phyloP scores from a whole-genome alignment of 2,113 vertebrate species.

The Sphaerodactylus townsendi region DNA sequence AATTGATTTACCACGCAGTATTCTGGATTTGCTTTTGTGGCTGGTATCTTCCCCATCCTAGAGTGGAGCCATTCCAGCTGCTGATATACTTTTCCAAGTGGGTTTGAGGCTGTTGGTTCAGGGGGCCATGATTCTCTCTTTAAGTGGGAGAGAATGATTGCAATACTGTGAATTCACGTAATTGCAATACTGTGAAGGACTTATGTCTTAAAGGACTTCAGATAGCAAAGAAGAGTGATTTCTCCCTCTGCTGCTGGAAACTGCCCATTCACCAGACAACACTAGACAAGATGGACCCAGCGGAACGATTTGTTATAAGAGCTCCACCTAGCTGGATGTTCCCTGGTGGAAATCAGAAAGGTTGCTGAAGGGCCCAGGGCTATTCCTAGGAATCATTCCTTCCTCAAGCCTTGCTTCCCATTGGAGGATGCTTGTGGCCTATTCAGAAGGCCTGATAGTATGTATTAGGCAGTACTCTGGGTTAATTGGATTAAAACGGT shows the following conservation, averaged over 20 bases:
- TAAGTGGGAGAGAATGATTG: background rate
- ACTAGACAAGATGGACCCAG: background rate
- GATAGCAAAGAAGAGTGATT: background rate
- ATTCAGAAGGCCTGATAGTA: background rate
- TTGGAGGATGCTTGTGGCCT: background rate
- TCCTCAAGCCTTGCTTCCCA: background rate
- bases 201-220: background rate
- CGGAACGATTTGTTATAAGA: background rate
- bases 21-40: background rate
- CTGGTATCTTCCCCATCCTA: constrained; percentile 4
- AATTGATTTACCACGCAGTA: constrained; percentile 12
- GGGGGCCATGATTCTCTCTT: too few species aligned
- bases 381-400: background rate
- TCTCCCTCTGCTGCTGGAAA: too few species aligned
- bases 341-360: constrained; percentile 18
- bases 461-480: background rate
- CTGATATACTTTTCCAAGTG: too few species aligned
- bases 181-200: background rate
- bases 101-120: too few species aligned
- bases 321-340: background rate
- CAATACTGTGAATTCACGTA: background rate
- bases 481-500: constrained; percentile 37
- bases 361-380: background rate
- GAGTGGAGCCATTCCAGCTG: background rate
- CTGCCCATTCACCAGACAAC: background rate